Evolutionary conservation across 2,797 vertebrate genomes (phyloP), one percentile per base, ranked within the genome.

Genomic region (Liparis tanakae): DNA sequence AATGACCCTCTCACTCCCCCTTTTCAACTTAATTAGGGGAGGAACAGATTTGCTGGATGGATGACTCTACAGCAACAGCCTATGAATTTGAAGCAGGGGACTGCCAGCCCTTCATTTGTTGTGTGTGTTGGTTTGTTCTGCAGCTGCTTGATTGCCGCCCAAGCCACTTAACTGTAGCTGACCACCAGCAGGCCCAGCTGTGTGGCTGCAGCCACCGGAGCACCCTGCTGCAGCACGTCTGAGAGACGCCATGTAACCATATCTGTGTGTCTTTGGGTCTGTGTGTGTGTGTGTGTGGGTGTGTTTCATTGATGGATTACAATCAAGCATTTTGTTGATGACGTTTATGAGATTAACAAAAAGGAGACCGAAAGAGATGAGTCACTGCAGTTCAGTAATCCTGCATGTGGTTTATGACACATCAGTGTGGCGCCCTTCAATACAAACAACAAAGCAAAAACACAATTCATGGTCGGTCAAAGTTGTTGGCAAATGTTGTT

Each of bases 11-110:
- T 83, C 77, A 80, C 78, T 82, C 78, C 78, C 81, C 67, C 85
- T 90, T 90, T 90, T 87, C 84, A 78, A 82, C 90, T 91, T 92
- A 89, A 92, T 93, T 91, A 90, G 87, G 67, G 55, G 53, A 78
- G 70, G 83, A 71, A 63, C 87, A 89, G 81, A 88, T 90, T 89
- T 87, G 77, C 82, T 83, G 88, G 87, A 91, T 87, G 87, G 88
- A 92, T 91, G 81, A 87, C 74, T 89, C 74, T 73, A 83, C 68
- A 81, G 87, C 79, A 88, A 72, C 85, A 75, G 76, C 83, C 86
- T 86, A 80, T 87, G 88, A 92, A 87, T 90, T 76, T 84, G 87
- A 87, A 85, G 81, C 86, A 67, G 78, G 82, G 80, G 81, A 85
- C 65, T 51, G 83, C 79, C 67, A 77, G 82, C 70, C 72, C 54